Base-by-base conservation (phyloP, 2,113 vertebrate species). In the Callocephalon fimbriatum region DNA sequence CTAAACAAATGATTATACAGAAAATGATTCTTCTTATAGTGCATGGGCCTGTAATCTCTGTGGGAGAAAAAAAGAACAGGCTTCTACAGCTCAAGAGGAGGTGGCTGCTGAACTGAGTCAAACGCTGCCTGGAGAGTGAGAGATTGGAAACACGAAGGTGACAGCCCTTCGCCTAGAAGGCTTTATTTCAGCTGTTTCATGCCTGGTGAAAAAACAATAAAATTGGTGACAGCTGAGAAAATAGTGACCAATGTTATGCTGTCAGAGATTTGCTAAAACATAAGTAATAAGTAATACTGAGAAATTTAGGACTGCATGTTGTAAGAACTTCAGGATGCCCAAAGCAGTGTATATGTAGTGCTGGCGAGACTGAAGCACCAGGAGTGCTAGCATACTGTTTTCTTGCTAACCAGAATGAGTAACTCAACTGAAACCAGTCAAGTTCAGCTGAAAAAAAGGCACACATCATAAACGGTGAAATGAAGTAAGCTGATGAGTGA, bases 331-430 rank as follows among this genome's bases (percentile, higher is more conserved):
- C 26, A 72, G 56, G 65, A 54, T 2, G 4, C 50, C 20, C 23
- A 35, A 47, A 71, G 44, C 38, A 48, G 32, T 14, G 16, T 59
- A 15, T 63, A 17, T 42, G 25, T 26, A 42, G 45, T 2, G 6
- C 22, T 81, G 56, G 35, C 0, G 0, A 62, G 63, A 32, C 53
- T 44, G 40, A 32, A 32, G 23, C 1, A 7, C n/a, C 0, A 1
- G 37, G 42, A 71, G 18, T 10, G 50, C 31, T 61, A n/a, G 15
- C 10, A 1, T 18, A 21, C 12, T 20, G 25, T 18, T 38, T 32
- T 35, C 18, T 50, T 5, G 1, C 12, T 62, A 45, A 27, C 10
- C 31, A 21, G 32, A 51, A 51, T 2, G 12, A 71, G 37, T 56
- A 66, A 50, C 17, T 71, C 5, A 22, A 38, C 6, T 12, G 38